Percentiles rank a stretch among this genome's conserved stretches.
Evolutionary conservation across 2,113 vertebrate genomes (phyloP).

Genomic region (Narcine bancroftii): DNA sequence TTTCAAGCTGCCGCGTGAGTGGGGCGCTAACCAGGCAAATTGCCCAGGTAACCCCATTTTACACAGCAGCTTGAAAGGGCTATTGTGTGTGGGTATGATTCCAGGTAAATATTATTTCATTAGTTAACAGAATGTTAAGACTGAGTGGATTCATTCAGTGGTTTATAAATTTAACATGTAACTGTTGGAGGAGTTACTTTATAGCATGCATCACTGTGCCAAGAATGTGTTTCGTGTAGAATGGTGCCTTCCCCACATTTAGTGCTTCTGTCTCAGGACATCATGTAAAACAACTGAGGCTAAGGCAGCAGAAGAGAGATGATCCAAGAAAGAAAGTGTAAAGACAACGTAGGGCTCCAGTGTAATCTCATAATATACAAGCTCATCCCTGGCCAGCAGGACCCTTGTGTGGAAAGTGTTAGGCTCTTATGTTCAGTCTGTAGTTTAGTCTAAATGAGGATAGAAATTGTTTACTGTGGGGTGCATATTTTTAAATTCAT

Average conservation of each 20-base stretch:
- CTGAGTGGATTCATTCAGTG: neutral
- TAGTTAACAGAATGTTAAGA: neutral
- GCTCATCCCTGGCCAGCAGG: neutral
- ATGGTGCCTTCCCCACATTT: neutral
- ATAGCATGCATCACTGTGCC: neutral
- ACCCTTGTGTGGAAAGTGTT: neutral
- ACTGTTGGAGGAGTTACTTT: neutral
- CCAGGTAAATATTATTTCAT: neutral
- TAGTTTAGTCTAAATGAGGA: too few relatives aligned
- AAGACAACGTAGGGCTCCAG: neutral
- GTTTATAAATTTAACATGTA: neutral
- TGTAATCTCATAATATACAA: neutral
- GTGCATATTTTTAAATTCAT: too few relatives aligned
- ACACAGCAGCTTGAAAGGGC: too few relatives aligned
- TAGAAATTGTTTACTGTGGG: too few relatives aligned
- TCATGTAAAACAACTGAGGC: neutral
- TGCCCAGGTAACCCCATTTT: too few relatives aligned
- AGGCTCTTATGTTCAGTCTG: neutral
- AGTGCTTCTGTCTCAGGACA: neutral
- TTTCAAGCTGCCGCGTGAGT: too few relatives aligned
- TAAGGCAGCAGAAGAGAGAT: neutral
- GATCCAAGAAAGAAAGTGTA: neutral
- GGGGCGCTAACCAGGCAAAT: too few relatives aligned
- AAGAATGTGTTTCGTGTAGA: neutral
- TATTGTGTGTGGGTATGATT: neutral